Evolutionary conservation across 1,140 invertebrate genomes (phyloP).

Genomic region (Lordiphosa mommai): DNA sequence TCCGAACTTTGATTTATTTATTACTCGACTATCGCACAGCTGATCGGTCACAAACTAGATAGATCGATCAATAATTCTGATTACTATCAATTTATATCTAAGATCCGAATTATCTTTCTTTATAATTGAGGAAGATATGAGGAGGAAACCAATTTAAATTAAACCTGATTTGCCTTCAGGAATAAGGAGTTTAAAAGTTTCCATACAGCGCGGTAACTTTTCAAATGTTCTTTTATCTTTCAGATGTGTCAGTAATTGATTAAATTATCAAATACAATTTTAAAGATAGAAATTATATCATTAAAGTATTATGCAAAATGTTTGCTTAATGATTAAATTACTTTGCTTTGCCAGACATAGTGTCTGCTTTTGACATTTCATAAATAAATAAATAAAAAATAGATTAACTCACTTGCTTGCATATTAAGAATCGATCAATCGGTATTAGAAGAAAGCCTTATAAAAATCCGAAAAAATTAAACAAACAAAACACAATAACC

Average conservation of each 20-base stretch:
- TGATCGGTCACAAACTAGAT: too few relatives aligned
- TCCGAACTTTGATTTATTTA: too few relatives aligned
- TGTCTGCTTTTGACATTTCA: neutral
- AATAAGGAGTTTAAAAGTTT: too few relatives aligned
- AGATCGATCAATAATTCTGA: too few relatives aligned
- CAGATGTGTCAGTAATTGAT: conserved; percentile 9
- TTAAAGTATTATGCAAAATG: neutral
- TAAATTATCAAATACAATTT: conserved; percentile 9
- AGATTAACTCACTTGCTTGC: neutral
- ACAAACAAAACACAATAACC: too few relatives aligned
- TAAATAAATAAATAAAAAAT: neutral
- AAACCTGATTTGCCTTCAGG: neutral
- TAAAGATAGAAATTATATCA: neutral
- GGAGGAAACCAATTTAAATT: too few relatives aligned
- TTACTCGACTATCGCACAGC: too few relatives aligned
- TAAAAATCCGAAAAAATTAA: too few relatives aligned
- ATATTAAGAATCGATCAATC: neutral
- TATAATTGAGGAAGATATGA: too few relatives aligned
- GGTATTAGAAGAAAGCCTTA: too few relatives aligned
- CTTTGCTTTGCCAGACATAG: neutral
- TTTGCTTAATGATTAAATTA: conserved; percentile 12
- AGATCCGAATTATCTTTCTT: too few relatives aligned
- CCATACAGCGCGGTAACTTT: neutral
- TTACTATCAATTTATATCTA: too few relatives aligned
- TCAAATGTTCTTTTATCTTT: conserved; percentile 20